Evolutionary conservation across 1,140 invertebrate species (phyloP), one percentile per base, ranked within the genome.

Genomic region (Drosophila busckii): DNA sequence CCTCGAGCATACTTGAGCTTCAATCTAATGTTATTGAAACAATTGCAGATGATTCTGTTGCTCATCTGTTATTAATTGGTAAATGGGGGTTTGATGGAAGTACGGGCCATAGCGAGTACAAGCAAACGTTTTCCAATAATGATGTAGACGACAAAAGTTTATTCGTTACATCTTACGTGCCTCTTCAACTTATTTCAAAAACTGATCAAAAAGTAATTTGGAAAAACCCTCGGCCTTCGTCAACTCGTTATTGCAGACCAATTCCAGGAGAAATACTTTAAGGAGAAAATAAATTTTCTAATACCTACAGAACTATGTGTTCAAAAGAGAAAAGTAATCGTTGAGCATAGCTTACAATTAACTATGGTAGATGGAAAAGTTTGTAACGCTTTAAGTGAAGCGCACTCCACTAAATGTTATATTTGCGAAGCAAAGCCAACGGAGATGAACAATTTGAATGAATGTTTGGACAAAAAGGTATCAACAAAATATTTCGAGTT

Each of bases 321-420:
- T 12, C 23, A 34, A 13, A 32, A 45, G 12, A 46, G 10, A 31
- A 32, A 52, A 15, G 16, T 62, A 9, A 31, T n/a, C 23, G 46
- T 62, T 10, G 12, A 28, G 17, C 61, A 65, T 62, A 32, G 12
- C 10, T 58, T 67, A 28, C 44, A 67, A 29, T 44, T 58, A 29
- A 65, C 60, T n/a, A 68, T 68, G 60, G 46, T 68, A 12, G 59
- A 67, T 50, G 53, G 59, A 10, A 67, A 65, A 42, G 29, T 67
- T 20, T 63, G 45, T 31, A 55, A 35, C 9, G 31, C 25, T 19
- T 37, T 40, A 26, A 25, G 20, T 25, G 40, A 28, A 42, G 25
- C 23, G 23, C 25, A 42, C 35, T 44, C 25, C 8, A 44, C 23
- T 44, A 44, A 19, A 6, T 38, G 16, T 17, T 38, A 22, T 23